Percentiles rank a stretch among this genome's conserved stretches.
Conservation (phyloP, 2,113 vertebrate genomes). For the Struthidea cinerea region DNA sequence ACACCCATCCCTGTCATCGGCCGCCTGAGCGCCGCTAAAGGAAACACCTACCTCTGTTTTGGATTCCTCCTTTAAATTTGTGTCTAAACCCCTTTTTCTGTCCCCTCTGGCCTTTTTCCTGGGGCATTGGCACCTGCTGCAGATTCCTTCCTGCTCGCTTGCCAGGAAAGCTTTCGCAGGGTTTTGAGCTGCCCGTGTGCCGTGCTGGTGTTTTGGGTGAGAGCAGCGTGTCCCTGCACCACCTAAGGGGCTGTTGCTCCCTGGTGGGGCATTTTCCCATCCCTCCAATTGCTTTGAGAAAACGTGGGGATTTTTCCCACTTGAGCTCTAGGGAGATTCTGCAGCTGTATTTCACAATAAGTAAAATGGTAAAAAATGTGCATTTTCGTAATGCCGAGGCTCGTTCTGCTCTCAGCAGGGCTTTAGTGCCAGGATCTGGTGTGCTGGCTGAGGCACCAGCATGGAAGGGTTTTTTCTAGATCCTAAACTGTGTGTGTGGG, state of each 20-base stretch:
- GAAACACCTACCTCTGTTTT: background rate
- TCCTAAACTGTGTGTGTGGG: background rate
- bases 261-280: background rate
- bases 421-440: background rate
- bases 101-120: background rate
- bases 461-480: background rate
- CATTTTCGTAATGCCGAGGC: background rate
- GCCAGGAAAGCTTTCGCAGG: background rate
- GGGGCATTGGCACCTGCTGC: background rate
- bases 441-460: background rate
- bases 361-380: background rate
- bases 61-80: background rate
- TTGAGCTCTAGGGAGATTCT: background rate
- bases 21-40: background rate
- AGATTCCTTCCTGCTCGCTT: fast-evolving
- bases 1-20: fast-evolving
- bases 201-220: background rate
- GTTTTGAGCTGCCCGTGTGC: background rate
- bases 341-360: background rate
- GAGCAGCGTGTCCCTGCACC: background rate
- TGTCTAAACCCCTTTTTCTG: background rate
- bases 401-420: background rate
- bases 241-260: fast-evolving
- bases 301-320: background rate
- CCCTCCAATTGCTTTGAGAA: background rate